phyloP scores from a whole-genome alignment of 2,888 invertebrate species.

The Chymomyza caudatula region DNA sequence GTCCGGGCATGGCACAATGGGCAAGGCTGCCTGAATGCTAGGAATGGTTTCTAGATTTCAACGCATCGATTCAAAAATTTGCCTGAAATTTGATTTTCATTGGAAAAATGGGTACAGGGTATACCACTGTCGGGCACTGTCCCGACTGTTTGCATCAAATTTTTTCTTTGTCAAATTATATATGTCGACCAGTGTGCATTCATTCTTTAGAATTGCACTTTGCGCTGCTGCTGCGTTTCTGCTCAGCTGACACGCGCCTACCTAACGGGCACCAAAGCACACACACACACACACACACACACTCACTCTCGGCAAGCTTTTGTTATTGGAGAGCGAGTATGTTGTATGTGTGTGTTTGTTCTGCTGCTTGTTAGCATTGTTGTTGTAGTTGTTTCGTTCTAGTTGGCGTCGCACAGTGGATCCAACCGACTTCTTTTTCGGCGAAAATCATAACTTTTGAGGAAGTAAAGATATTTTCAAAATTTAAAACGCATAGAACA shows the following conservation, averaged over 20 bases:
- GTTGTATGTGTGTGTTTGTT: constrained; percentile 1
- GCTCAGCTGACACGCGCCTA: constrained; percentile 2
- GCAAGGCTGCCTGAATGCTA: no score
- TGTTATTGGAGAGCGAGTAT: background rate
- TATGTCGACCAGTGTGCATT: background rate
- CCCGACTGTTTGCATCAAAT: no score
- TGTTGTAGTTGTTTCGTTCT: constrained; percentile 33
- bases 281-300: constrained; percentile 7
- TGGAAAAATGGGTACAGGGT: no score
- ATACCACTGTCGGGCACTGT: no score
- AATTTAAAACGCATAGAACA: no score
- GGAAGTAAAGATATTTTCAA: no score
- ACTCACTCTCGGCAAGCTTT: background rate
- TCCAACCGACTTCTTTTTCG: no score
- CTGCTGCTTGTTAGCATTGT: constrained; percentile 38
- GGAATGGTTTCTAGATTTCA: no score
- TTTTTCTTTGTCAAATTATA: no score
- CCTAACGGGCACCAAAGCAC: background rate
- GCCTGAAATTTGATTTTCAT: no score
- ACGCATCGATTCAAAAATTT: no score
- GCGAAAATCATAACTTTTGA: background rate
- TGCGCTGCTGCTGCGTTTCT: constrained; percentile 13
- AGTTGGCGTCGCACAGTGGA: background rate
- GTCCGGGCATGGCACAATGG: no score
- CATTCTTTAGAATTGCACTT: constrained; percentile 37